A percentile compares a stretch with the other conserved stretches of the same genome.
Conservation (phyloP, 2,888 invertebrate genomes). For the Selenia dentaria region DNA sequence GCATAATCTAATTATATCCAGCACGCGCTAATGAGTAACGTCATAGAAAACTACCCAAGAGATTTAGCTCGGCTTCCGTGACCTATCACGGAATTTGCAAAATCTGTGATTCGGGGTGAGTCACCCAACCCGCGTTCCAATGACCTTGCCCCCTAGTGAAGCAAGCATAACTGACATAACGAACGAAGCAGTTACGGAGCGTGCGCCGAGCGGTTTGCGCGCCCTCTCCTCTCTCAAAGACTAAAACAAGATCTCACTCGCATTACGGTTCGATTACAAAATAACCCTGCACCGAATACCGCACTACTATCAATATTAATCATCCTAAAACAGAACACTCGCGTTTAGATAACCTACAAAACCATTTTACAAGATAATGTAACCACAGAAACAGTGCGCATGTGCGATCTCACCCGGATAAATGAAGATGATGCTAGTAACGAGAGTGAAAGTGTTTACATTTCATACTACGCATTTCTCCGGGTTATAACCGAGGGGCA, state of each 20-base stretch:
- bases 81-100: too few relatives aligned
- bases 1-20: too few relatives aligned
- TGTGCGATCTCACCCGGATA: slow-evolving; percentile 43
- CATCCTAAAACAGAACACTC: not conserved
- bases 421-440: slow-evolving; percentile 29
- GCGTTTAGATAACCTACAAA: slow-evolving; percentile 1
- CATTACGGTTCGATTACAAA: not conserved
- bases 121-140: slow-evolving; percentile 43
- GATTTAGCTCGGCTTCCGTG: too few relatives aligned
- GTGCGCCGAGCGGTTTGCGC: slow-evolving; percentile 44
- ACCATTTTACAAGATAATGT: slow-evolving; percentile 8
- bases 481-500: slow-evolving; percentile 37
- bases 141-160: slow-evolving; percentile 47
- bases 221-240: slow-evolving; percentile 15
- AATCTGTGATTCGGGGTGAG: slow-evolving; percentile 39
- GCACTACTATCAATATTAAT: not conserved
- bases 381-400: slow-evolving; percentile 45
- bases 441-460: slow-evolving; percentile 28
- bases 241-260: not conserved
- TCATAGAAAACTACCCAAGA: too few relatives aligned
- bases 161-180: not conserved
- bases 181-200: slow-evolving; percentile 42
- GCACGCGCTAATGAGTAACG: too few relatives aligned
- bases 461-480: slow-evolving; percentile 30
- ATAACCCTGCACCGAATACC: not conserved